Base-by-base conservation (phyloP, 2,888 invertebrate species). In the Thyatira batis region DNA sequence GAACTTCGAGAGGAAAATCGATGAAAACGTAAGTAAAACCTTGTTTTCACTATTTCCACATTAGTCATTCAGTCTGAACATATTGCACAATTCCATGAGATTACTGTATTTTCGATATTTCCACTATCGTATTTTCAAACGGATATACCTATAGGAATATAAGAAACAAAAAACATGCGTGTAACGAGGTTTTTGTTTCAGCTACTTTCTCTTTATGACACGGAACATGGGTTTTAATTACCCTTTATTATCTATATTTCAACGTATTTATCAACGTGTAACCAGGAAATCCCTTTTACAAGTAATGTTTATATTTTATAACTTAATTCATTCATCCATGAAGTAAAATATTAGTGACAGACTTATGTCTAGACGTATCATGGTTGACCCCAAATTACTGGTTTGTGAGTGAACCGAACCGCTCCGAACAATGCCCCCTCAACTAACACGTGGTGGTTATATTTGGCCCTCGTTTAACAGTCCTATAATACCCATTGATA, bases 1-100 rank as follows among this genome's bases (percentile, higher is more conserved):
- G 78, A 81, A 82, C 64, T 83, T 81, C 84, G 82, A 85, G 85
- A 87, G 85, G 80, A 87, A 88, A 89, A 89, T 88, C 85, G 73
- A 92, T 92, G 92, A 78, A 84, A 87, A 86, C 80, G 92, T 92
- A 76, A 91, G 92, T 91, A 58, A 30, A 45, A 50, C 56, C 49
- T 53, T 17, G 46, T 52, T 54, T 45, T 55, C 44, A 50, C 51
- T 45, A 53, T 65, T 58, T 58, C 58, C 53, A 59, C 60, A 54
- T 65, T 55, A 64, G 49, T 63, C 56, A 65, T 67, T 63, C 33
- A 60, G 51, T 62, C 33, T 60, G 52, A 64, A 54, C 63, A 67
- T 75, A 80, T 87, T 88, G 84, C 82, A 82, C 80, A 80, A 84
- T 76, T 73, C 58, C 60, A 51, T 53, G 45, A 44, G 20, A 39